phyloP scores from a whole-genome alignment of 2,113 vertebrate species.

The Hylia prasina region DNA sequence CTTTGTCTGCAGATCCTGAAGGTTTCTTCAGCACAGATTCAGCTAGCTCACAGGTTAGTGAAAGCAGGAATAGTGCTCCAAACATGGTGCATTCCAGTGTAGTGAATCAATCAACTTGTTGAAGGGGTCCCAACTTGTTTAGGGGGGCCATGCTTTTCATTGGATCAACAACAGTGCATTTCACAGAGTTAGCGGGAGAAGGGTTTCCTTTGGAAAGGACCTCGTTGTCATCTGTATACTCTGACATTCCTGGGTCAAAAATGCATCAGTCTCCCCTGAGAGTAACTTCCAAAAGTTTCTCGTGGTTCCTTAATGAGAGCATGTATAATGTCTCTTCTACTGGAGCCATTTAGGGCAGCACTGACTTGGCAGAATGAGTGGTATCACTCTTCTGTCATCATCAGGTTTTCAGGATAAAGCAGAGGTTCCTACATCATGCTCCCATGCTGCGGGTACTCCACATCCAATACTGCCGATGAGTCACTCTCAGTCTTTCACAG shows the following conservation, averaged over 20 bases:
- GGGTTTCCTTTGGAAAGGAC: background rate
- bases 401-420: background rate
- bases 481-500: background rate
- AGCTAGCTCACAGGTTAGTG: slow-evolving; percentile 31
- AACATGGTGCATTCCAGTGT: background rate
- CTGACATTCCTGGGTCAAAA: background rate
- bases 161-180: background rate
- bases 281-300: background rate
- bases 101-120: background rate
- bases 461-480: background rate
- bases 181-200: background rate
- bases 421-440: background rate
- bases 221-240: background rate
- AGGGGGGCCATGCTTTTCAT: background rate
- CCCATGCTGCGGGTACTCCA: background rate
- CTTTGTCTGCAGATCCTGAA: slow-evolving; percentile 25
- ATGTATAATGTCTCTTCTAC: background rate
- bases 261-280: background rate
- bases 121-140: background rate
- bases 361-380: background rate
- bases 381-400: background rate
- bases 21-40: slow-evolving; percentile 30
- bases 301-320: background rate
- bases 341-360: background rate
- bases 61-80: background rate